Evolutionary conservation across 2,888 invertebrate genomes (phyloP).

Genomic region (Cataglyphis cursor): DNA sequence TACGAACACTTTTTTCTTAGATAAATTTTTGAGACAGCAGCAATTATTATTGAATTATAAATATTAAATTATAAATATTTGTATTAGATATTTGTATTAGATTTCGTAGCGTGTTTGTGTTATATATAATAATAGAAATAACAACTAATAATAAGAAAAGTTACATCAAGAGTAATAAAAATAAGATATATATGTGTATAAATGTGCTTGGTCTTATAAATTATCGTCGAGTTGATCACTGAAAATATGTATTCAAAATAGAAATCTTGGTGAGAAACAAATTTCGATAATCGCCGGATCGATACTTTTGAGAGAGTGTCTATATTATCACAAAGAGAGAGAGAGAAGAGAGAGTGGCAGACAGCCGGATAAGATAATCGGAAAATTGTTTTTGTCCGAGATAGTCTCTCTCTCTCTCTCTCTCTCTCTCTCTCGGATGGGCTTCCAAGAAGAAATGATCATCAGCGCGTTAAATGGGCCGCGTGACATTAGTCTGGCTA

Average conservation of each 20-base stretch:
- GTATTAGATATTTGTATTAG: neutral
- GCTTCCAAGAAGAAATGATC: conserved; percentile 54
- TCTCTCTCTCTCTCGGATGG: neutral
- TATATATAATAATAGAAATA: neutral
- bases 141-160: neutral
- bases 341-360: no score
- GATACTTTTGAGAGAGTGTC: neutral
- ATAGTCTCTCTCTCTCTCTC: neutral
- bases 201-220: neutral
- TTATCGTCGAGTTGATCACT: neutral
- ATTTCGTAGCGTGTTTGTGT: neutral
- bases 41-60: neutral
- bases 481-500: conserved; percentile 40
- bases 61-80: neutral
- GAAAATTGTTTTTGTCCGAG: conserved; percentile 28
- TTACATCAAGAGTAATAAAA: neutral
- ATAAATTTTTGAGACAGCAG: neutral
- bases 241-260: neutral
- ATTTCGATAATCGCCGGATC: neutral
- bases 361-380: conserved; percentile 15
- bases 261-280: neutral
- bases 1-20: neutral
- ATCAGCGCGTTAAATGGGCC: conserved; percentile 43
- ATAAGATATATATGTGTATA: neutral
- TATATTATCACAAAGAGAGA: neutral